Conservation (phyloP, 2,888 invertebrate species). For the Drosophila nr. perissopoda region DNA sequence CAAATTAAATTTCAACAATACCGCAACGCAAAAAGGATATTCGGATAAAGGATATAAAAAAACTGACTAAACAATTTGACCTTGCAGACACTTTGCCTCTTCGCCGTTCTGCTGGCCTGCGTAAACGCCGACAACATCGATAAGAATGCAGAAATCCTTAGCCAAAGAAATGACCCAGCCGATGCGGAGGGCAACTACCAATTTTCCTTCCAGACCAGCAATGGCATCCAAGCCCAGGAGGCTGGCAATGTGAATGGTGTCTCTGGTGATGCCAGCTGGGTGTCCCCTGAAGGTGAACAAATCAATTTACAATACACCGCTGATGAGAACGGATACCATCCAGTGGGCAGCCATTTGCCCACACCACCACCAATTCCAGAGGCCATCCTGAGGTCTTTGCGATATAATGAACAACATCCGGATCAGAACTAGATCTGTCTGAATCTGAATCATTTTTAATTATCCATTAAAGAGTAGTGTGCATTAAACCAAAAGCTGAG, state of each 20-base stretch:
- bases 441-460: neutral
- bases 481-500: constrained; percentile 46
- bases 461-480: constrained; percentile 14
- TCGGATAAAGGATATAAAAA: constrained; percentile 27
- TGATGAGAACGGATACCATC: constrained; percentile 87
- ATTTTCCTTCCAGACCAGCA: constrained; percentile 86
- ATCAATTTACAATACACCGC: constrained; percentile 86
- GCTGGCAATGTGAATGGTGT: constrained; percentile 86
- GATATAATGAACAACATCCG: constrained; percentile 85
- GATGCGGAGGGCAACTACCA: constrained; percentile 85
- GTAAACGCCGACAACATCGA: constrained; percentile 78
- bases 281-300: constrained; percentile 86
- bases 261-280: constrained; percentile 85
- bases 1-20: neutral
- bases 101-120: constrained; percentile 73
- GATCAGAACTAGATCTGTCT: constrained; percentile 27
- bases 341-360: constrained; percentile 83
- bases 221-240: constrained; percentile 87
- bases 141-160: constrained; percentile 79
- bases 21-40: neutral
- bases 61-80: neutral
- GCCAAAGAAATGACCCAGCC: constrained; percentile 78
- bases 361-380: constrained; percentile 87
- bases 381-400: constrained; percentile 85
- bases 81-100: constrained; percentile 65